Conservation (phyloP, 2,797 vertebrate genomes). For the Falco naumanni region DNA sequence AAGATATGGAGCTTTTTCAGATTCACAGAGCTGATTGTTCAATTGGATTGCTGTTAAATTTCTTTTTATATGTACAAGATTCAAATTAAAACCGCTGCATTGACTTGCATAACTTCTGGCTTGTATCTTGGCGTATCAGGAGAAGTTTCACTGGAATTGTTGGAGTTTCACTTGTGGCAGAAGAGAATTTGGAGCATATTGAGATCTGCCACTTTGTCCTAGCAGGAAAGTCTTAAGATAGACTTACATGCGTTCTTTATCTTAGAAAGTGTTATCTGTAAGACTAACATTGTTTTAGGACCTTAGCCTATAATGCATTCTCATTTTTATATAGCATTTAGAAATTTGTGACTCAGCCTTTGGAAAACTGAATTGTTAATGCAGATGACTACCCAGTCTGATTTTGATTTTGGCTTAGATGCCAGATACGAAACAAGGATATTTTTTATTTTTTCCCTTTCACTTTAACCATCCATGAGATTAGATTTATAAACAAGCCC, state of each 20-base stretch:
- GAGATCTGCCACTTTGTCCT: not conserved
- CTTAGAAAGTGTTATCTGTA: not conserved
- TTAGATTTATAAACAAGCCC: conserved; percentile 60
- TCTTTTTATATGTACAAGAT: not conserved
- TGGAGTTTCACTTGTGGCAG: not conserved
- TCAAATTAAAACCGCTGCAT: not conserved
- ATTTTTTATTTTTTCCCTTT: conserved; percentile 51
- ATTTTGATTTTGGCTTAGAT: conserved; percentile 9
- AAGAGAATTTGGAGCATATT: not conserved
- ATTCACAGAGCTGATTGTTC: not conserved
- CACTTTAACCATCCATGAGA: conserved; percentile 48
- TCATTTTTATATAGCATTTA: not conserved
- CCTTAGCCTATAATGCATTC: not conserved
- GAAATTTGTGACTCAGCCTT: conserved; percentile 10
- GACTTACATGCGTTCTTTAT: not conserved
- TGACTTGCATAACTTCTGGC: not conserved
- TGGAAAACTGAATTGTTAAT: not conserved
- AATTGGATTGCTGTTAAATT: not conserved
- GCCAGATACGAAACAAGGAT: conserved; percentile 17
- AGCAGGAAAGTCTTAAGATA: not conserved
- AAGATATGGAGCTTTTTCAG: not conserved
- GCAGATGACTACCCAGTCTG: not conserved
- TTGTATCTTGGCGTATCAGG: not conserved
- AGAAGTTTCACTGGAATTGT: not conserved
- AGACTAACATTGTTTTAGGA: not conserved